Percentiles rank a stretch among this genome's conserved stretches.
Evolutionary conservation across 2,888 invertebrate species (phyloP).

Genomic region (Lutraria lutraria): DNA sequence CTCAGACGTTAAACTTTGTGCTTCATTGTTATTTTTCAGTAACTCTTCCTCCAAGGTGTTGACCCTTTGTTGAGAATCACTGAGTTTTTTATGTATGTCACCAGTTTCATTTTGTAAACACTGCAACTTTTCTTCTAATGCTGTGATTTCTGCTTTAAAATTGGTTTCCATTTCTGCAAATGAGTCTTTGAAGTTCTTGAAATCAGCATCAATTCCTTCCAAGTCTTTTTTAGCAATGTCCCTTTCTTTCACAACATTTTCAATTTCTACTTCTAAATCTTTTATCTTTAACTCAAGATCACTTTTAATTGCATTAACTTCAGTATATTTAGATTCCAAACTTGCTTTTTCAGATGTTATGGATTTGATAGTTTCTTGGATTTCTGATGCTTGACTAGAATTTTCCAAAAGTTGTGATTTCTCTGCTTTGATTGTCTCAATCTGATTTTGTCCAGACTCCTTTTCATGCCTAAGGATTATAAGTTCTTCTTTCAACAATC

Average conservation of each 20-base stretch:
- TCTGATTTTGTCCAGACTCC: conserved; percentile 30
- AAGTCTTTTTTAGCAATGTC: conserved; percentile 32
- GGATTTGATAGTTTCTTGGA: conserved; percentile 27
- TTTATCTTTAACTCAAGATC: conserved; percentile 23
- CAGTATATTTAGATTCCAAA: conserved; percentile 17
- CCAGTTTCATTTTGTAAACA: conserved; percentile 21
- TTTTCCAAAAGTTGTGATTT: conserved; percentile 47
- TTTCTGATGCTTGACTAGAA: conserved; percentile 48
- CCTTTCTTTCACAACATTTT: conserved; percentile 36
- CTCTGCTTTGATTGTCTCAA: conserved; percentile 61
- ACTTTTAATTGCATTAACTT: conserved; percentile 22
- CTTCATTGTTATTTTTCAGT: conserved; percentile 37
- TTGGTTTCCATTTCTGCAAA: neutral
- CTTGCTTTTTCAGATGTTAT: conserved; percentile 24
- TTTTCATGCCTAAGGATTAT: conserved; percentile 56
- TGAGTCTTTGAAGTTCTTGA: conserved; percentile 19
- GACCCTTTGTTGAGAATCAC: conserved; percentile 37
- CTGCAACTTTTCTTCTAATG: conserved; percentile 20
- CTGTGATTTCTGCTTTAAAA: neutral
- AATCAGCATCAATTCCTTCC: conserved; percentile 45
- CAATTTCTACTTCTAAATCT: conserved; percentile 40
- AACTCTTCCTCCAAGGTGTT: conserved; percentile 42
- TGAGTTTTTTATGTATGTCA: conserved; percentile 16
- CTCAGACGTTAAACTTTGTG: conserved; percentile 30
- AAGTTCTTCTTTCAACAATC: conserved; percentile 45